Base-by-base conservation (phyloP, 2,113 vertebrate genomes). In the Pseudolaguvia tuberculata region DNA sequence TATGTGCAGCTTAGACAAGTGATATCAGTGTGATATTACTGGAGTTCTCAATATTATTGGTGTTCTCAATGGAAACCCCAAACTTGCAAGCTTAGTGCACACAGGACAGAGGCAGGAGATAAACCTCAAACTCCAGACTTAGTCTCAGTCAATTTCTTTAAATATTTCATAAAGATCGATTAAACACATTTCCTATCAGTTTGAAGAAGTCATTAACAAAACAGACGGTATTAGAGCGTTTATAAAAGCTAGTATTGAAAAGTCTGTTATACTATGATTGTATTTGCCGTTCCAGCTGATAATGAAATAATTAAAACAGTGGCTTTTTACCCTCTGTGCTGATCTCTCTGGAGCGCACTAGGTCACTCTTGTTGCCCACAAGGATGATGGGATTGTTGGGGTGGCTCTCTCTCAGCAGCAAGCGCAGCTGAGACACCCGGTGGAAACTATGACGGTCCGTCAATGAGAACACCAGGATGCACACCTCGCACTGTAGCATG, bases 331-430 rank as follows among this genome's bases (percentile, higher is more conserved):
- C 91, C 31, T 91, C 90, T 9, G 83, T 81, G 82, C 88, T 91
- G 87, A 92, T 88, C 83, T 92, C 91, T 50, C 90, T 87, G 17
- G 89, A 91, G 66, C 91, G 88, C 73, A 92, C 91, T 13, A 92
- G 88, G 86, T 92, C 91, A 8, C 91, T 92, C 86, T 92, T 92
- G 87, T 91, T 92, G 80, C 91, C 91, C 88, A 89, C 91, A 17
- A 92, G 88, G 86, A 92, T 90, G 84, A 92, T 87, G 74, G 91
- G 90, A 45, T 85, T 91, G 25, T 89, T 85, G 9, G 90, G 88
- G 72, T 87, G 84, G 23, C 87, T 85, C 87, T 92, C 91, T 83
- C 88, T 88, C 79, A 92, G 88, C 72, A 91, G 85, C 72, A 92
- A 87, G 83, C 91, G 91, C 82, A 91, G 89, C 82, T 92, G 91